These are phyloP conservation scores for Pollicipes pollicipes DNA, from an alignment of 1,140 invertebrate genomes.

Conservation along the genomic window DNA sequence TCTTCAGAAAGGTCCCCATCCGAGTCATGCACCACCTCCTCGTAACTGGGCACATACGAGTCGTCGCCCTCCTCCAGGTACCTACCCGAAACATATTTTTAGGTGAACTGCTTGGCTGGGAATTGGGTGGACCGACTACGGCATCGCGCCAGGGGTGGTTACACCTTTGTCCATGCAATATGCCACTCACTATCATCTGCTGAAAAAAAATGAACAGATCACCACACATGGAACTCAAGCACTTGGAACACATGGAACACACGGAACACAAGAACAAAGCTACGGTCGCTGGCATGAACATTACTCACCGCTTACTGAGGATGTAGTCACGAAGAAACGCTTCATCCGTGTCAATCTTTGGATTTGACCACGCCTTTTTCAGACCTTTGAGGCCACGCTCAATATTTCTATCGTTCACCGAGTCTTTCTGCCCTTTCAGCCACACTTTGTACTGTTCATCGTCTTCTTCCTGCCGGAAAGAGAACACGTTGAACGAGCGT, in stretches of 20 bases:
- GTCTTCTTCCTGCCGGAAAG: neutral
- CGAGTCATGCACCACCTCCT: constrained; percentile 2
- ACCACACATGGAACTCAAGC: too few relatives aligned
- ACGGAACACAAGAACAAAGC: too few relatives aligned
- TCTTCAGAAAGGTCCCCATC: neutral
- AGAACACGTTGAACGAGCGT: too few relatives aligned
- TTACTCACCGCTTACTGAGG: neutral
- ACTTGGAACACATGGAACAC: too few relatives aligned
- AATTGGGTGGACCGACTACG: too few relatives aligned
- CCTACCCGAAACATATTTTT: neutral
- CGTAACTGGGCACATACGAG: constrained; percentile 5
- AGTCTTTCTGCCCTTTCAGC: neutral
- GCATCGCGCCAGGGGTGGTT: too few relatives aligned
- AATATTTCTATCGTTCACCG: neutral
- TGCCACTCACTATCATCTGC: too few relatives aligned
- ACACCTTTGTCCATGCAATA: too few relatives aligned
- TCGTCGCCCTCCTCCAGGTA: neutral
- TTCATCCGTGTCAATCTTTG: neutral
- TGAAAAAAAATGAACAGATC: too few relatives aligned
- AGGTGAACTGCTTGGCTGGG: too few relatives aligned
- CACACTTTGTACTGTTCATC: neutral
- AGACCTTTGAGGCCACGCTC: neutral
- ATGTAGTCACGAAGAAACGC: constrained; percentile 1
- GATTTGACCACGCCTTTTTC: neutral
- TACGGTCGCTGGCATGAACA: too few relatives aligned